Evolutionary conservation across 2,888 invertebrate species (phyloP), one percentile per base, ranked within the genome.

Genomic region (Lottia gigantea): DNA sequence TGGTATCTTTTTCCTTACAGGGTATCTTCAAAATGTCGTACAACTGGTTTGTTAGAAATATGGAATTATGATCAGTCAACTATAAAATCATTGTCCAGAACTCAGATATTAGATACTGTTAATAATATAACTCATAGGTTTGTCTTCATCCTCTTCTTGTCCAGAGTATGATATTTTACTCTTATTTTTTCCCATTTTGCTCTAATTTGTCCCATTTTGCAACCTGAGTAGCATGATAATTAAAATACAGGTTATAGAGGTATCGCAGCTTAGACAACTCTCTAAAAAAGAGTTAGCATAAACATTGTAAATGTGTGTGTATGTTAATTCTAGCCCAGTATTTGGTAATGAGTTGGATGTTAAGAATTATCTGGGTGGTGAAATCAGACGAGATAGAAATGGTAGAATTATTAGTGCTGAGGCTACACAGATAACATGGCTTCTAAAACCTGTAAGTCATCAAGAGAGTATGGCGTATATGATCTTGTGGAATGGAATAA

Each of bases 21-120:
- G 55, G 74, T 78, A 61, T 82, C 80, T 8, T 67, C 64, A 11
- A 47, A 31, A 8, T 84, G 84, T 68, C 74, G 74, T 68, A 78
- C 81, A 11, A 76, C 71, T 62, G 81, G 82, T 72, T 47, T 86
- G 12, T 73, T 86, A 23, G 85, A 85, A 64, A 62, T 86, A 25
- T 86, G 85, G 85, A 65, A 65, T 1, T 82, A 78, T 73, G 81
- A 84, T 70, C 76, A 78, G 68, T 75, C 76, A 8, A 23, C 73
- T 4, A 83, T 86, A 19, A 62, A 74, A 19, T 64, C 64, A 40
- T 78, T 86, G 3, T 78, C 79, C 2, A 62, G 70, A 1, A 47
- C 68, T 7, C 78, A 83, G 62, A 81, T 85, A 15, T 31, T 83
- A 0, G 62, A 74, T 0, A 76, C 63, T 1, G 67, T 86, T 40